Conservation (phyloP, 2,888 invertebrate species). For the Drosophila kanekoi region DNA sequence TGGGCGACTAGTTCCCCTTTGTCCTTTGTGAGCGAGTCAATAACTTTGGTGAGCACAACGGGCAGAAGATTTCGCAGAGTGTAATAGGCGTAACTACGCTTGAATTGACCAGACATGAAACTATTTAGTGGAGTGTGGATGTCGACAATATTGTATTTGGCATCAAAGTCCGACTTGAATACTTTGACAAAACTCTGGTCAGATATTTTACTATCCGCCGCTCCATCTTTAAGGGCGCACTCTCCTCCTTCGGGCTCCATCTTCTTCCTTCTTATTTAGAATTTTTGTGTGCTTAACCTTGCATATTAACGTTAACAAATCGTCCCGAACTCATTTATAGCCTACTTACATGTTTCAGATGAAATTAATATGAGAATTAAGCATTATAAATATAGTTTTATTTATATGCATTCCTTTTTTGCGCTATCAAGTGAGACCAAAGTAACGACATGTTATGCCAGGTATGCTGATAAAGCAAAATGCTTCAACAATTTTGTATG, state of each 20-base stretch:
- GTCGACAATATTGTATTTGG: slow-evolving; percentile 85
- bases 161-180: slow-evolving; percentile 79
- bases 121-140: slow-evolving; percentile 87
- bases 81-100: slow-evolving; percentile 91
- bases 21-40: slow-evolving; percentile 91
- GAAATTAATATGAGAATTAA: neutral
- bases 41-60: slow-evolving; percentile 93
- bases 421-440: slow-evolving; percentile 27
- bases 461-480: slow-evolving; percentile 21
- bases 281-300: slow-evolving; percentile 16
- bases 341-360: slow-evolving; percentile 28
- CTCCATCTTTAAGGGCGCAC: neutral
- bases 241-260: slow-evolving; percentile 37
- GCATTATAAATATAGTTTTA: slow-evolving; percentile 25
- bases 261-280: slow-evolving; percentile 7
- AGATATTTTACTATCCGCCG: neutral
- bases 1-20: slow-evolving; percentile 87
- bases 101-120: slow-evolving; percentile 88
- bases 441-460: neutral
- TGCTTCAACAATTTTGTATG: no score
- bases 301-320: slow-evolving; percentile 24
- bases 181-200: slow-evolving; percentile 25
- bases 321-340: neutral
- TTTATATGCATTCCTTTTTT: slow-evolving; percentile 27
- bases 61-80: slow-evolving; percentile 95